Evolutionary conservation across 2,888 invertebrate genomes (phyloP).

Genomic region (Netelia inedita): DNA sequence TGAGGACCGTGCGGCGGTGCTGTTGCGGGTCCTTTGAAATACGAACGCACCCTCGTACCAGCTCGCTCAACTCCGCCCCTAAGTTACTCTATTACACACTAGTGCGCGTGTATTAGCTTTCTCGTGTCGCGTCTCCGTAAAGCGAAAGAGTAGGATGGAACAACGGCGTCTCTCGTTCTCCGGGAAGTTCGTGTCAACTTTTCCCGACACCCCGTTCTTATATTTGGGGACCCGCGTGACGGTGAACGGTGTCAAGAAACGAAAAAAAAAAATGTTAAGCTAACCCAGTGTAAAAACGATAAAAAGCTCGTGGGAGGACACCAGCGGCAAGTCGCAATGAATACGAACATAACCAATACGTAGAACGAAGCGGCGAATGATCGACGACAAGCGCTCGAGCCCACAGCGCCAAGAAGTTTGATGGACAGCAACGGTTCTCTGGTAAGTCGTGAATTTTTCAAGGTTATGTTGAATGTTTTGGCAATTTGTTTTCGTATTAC

Average conservation of each 20-base stretch:
- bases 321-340: constrained; percentile 13
- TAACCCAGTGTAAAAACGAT: constrained; percentile 33
- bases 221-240: constrained; percentile 24
- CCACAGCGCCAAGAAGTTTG: not conserved
- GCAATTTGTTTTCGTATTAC: not conserved
- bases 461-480: not conserved
- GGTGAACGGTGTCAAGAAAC: not conserved
- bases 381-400: constrained; percentile 10
- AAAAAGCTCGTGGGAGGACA: constrained; percentile 60
- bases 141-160: constrained; percentile 31
- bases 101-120: constrained; percentile 46
- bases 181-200: constrained; percentile 72
- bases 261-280: constrained; percentile 28
- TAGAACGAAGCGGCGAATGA: constrained; percentile 43
- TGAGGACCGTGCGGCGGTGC: constrained; percentile 76
- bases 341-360: constrained; percentile 50
- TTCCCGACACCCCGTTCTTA: constrained; percentile 69
- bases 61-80: constrained; percentile 74
- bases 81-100: constrained; percentile 76
- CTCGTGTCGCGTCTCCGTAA: constrained; percentile 21
- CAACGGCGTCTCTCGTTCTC: constrained; percentile 60
- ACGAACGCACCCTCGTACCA: constrained; percentile 75
- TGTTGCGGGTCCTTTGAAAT: constrained; percentile 79
- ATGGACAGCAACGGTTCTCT: not conserved
- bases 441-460: not conserved